Evolutionary conservation across 1,140 invertebrate species (phyloP), one percentile per base, ranked within the genome.

Genomic region (Calycopis cecrops): DNA sequence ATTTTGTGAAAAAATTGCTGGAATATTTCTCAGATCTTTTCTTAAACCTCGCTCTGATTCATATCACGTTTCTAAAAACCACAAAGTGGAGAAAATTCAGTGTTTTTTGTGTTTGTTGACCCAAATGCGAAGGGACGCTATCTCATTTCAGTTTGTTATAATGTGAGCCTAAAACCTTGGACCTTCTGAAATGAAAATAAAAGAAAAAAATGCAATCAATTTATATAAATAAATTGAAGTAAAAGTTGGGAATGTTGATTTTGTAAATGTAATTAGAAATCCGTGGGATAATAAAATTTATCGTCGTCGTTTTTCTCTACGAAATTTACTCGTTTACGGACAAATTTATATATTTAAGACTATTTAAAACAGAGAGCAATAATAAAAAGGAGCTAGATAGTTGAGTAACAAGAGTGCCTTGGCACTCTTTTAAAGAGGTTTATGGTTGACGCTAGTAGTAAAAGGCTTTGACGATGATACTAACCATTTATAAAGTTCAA

Each of bases 1-100:
- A 76, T 79, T 78, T 78, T 67, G 69, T 73, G 73, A 78, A 66
- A 76, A 76, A 79, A 76, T 79, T 79, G 73, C 63, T 63, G 66
- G 65, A 67, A 73, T 71, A 67, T 73, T 72, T 69, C 65, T 64
- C 62, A 65, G 57, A 67, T 63, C 54, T 61, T 60, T 61, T 63
- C 56, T 67, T 56, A 63, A 60, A 64, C 55, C 58, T 52, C 44
- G 57, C 59, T 52, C 57, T 51, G 69, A 76, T 76, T 74, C 74
- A 37, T 65, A 62, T 78, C 73, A 76, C 73, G 73, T 80, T 62
- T 55, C 59, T 55, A 44, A 62, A 66, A 60, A 49, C 59, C 55
- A 53, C 59, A 50, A 61, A 61, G 51, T 52, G 59, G 52, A 60
- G 58, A 63, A 58, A 57, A 57, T 49, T 61, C 59, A 61, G 54